Evolutionary conservation across 2,888 invertebrate species (phyloP).

Genomic region (Phengaris arion): DNA sequence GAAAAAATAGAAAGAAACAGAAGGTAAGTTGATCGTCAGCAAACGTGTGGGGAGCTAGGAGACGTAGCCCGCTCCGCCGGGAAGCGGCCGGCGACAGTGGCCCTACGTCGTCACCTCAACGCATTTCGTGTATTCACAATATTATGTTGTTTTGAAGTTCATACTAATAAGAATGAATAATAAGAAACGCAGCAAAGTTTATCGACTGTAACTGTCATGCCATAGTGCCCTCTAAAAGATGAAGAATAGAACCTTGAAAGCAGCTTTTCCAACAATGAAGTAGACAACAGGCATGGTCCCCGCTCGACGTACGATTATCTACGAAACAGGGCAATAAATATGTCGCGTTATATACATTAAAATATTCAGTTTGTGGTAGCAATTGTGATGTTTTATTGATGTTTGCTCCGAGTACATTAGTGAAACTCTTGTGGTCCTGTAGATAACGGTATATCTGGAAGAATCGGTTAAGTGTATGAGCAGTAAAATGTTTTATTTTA

Average conservation of each 20-base stretch:
- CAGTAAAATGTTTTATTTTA: slow-evolving; percentile 23
- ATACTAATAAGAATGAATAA: slow-evolving; percentile 72
- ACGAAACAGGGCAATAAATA: slow-evolving; percentile 76
- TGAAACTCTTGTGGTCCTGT: slow-evolving; percentile 27
- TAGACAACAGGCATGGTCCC: slow-evolving; percentile 77
- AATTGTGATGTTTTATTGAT: slow-evolving; percentile 24
- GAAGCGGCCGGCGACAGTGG: slow-evolving; percentile 63
- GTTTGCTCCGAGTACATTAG: slow-evolving; percentile 22
- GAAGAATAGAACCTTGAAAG: slow-evolving; percentile 77
- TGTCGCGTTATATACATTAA: slow-evolving; percentile 54
- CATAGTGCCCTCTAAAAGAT: slow-evolving; percentile 80
- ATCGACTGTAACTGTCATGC: slow-evolving; percentile 79
- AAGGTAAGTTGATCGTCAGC: slow-evolving; percentile 71
- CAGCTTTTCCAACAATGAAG: slow-evolving; percentile 79
- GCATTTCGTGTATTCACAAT: slow-evolving; percentile 72
- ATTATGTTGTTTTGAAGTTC: slow-evolving; percentile 63
- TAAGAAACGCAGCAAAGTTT: slow-evolving; percentile 78
- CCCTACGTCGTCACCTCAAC: slow-evolving; percentile 64
- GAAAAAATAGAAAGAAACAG: slow-evolving; percentile 74
- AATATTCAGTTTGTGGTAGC: slow-evolving; percentile 37
- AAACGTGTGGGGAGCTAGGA: slow-evolving; percentile 73
- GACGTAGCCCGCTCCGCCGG: slow-evolving; percentile 68
- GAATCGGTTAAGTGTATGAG: slow-evolving; percentile 23
- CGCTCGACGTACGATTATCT: slow-evolving; percentile 75
- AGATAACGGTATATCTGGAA: slow-evolving; percentile 20